These are phyloP conservation scores for Intellagama lesueurii DNA, from an alignment of 2,797 vertebrate species.

Conservation along the genomic window DNA sequence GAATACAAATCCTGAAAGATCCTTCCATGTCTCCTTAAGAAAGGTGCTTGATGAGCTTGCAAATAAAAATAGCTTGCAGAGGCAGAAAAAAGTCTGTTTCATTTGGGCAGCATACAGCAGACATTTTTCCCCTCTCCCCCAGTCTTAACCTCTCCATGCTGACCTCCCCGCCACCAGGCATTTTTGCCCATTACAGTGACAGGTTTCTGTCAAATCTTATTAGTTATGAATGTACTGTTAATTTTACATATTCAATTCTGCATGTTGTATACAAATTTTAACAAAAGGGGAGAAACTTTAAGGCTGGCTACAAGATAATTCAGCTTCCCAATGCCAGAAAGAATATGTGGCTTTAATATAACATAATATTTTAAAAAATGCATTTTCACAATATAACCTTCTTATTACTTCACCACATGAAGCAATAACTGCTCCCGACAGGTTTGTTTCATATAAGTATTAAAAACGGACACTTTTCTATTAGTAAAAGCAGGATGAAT, in stretches of 20 bases:
- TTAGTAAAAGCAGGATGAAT: background rate
- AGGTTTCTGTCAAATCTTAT: background rate
- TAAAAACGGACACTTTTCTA: conserved; percentile 3
- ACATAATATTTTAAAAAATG: background rate
- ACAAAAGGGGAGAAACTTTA: background rate
- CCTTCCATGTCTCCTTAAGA: no score
- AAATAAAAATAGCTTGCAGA: background rate
- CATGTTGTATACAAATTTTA: background rate
- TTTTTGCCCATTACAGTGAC: background rate
- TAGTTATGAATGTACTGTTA: background rate
- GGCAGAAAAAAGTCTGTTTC: background rate
- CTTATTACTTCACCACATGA: conserved; percentile 14
- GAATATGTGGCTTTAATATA: background rate
- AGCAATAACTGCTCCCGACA: background rate
- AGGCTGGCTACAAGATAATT: background rate
- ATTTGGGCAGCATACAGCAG: background rate
- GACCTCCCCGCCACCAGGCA: background rate
- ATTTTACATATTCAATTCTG: background rate
- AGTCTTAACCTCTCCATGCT: background rate
- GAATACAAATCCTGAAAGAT: no score
- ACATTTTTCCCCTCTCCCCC: background rate
- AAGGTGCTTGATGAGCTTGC: no score
- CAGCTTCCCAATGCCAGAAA: background rate
- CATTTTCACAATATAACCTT: background rate
- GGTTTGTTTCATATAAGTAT: background rate